phyloP scores from a whole-genome alignment of 1,140 invertebrate species.

The Panonychus citri region DNA sequence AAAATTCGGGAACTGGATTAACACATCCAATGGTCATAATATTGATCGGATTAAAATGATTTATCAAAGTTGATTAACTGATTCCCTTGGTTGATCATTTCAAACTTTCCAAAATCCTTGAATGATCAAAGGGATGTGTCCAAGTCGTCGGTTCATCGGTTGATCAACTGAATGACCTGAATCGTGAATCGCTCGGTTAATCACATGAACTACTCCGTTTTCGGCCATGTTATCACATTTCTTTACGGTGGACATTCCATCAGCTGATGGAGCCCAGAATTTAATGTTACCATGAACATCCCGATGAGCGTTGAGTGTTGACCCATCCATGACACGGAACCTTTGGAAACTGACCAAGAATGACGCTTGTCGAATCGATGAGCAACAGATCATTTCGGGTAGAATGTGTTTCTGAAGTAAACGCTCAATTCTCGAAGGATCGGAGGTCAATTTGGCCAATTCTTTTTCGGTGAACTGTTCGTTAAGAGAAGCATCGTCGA shows the following conservation, averaged over 20 bases:
- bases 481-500: constrained; percentile 24
- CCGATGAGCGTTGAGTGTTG: constrained; percentile 25
- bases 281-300: constrained; percentile 27
- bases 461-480: constrained; percentile 21
- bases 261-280: constrained; percentile 17
- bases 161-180: too few relatives aligned
- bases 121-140: too few relatives aligned
- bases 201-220: constrained; percentile 34
- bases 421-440: constrained; percentile 23
- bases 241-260: constrained; percentile 27
- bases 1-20: too few relatives aligned
- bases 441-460: constrained; percentile 22
- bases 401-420: constrained; percentile 29
- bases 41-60: too few relatives aligned
- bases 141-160: too few relatives aligned
- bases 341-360: constrained; percentile 12
- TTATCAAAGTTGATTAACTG: too few relatives aligned
- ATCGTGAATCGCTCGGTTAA: constrained; percentile 14
- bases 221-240: constrained; percentile 33
- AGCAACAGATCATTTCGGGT: constrained; percentile 34
- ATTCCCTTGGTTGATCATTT: too few relatives aligned
- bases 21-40: too few relatives aligned
- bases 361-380: constrained; percentile 18
- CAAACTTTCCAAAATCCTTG: too few relatives aligned
- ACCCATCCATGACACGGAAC: constrained; percentile 23